Conservation (phyloP, 2,888 invertebrate genomes). For the Quadriops clusia region DNA sequence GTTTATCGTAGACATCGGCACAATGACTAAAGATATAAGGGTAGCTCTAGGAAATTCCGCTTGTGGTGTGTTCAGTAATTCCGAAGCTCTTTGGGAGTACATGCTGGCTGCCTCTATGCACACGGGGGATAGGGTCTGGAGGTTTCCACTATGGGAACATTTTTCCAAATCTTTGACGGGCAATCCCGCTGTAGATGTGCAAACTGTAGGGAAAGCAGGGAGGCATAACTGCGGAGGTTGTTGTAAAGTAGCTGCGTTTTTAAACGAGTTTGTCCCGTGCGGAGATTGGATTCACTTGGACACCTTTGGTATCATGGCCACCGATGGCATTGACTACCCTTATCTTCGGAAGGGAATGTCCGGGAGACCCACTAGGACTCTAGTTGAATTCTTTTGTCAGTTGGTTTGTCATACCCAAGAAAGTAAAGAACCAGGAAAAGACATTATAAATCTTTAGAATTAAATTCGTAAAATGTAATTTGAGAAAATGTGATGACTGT, state of each 20-base stretch:
- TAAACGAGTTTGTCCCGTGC: conserved; percentile 58
- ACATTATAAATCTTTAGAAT: no score
- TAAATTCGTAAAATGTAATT: no score
- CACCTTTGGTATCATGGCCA: conserved; percentile 62
- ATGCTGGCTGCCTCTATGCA: conserved; percentile 55
- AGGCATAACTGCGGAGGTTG: conserved; percentile 43
- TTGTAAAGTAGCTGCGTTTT: conserved; percentile 68
- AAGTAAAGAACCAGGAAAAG: no score
- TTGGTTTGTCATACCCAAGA: conserved; percentile 38
- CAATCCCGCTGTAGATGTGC: conserved; percentile 38
- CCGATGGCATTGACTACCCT: conserved; percentile 48
- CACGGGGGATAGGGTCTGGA: conserved; percentile 74
- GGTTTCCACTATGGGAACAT: conserved; percentile 67
- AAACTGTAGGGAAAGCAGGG: conserved; percentile 40
- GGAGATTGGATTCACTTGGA: conserved; percentile 72
- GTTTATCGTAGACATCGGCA: conserved; percentile 66
- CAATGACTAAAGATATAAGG: conserved; percentile 47
- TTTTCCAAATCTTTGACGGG: conserved; percentile 50
- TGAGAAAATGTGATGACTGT: no score
- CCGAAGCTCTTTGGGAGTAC: conserved; percentile 53
- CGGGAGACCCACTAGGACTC: conserved; percentile 64
- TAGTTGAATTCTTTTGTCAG: conserved; percentile 59
- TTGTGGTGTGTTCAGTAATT: conserved; percentile 62
- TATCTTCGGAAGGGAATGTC: conserved; percentile 57
- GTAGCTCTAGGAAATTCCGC: conserved; percentile 52